Base-by-base conservation (phyloP, 2,113 vertebrate genomes). In the Pangasianodon gigas region DNA sequence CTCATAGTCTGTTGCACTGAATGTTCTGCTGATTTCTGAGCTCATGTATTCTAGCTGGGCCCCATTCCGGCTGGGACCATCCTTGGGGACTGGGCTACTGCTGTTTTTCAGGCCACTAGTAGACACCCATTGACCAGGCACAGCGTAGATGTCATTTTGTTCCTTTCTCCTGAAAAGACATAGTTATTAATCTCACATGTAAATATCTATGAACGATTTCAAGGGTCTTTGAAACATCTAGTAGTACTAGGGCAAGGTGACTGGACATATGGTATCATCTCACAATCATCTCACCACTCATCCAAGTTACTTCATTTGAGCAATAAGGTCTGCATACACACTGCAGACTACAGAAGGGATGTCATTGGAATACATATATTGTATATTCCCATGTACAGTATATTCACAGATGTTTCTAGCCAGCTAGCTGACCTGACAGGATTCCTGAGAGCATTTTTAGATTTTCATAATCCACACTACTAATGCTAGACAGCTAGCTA, bases 81-180 rank as follows among this genome's bases (percentile, higher is more conserved):
- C 19, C 6, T 41, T 51, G 37, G 24, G 37, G 41, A 71, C 10
- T 41, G 41, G 58, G 37, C 21, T 62, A 1, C 58, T 60, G 48
- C 56, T 65, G 69, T 7, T 90, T 67, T 89, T 87, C 9, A 81
- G 81, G n/a, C 91, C 83, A 32, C 90, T 91, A 0, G 93, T 58
- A 9, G 96, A 87, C 82, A 95, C 92, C 97, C 97, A 97, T 5
- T 93, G 89, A 0, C 93, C 89, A 0, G 95, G 95, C 8, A 96
- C 95, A 0, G 93, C 89, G 56, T 86, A 91, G 58, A 75, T 87
- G 29, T 93, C 95, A 52, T 56, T 92, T 85, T 82, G 93, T 58
- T 96, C 95, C 91, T 90, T 96, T 88, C 94, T 97, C 95, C 98
- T 99, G 89, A 26, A 87, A 65, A 81, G 41, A 92, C 65, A 89